Conservation (phyloP, 2,113 vertebrate genomes). For the Takifugu bimaculatus region DNA sequence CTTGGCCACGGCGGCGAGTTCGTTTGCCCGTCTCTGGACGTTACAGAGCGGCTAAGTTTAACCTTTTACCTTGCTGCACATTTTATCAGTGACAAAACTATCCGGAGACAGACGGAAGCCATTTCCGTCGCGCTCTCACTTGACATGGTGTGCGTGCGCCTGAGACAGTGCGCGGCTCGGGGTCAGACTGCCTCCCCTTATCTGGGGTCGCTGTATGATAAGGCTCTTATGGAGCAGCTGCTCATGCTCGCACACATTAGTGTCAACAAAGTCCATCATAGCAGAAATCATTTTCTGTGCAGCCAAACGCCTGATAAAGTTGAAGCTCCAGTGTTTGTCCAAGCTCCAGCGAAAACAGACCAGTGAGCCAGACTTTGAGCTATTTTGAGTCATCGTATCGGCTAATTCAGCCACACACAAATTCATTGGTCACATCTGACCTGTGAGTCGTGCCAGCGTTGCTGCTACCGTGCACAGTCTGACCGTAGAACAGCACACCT, state of each 20-base stretch:
- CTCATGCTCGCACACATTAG: constrained; percentile 8
- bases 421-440: neutral
- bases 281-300: neutral
- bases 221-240: constrained; percentile 28
- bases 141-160: constrained; percentile 38
- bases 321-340: neutral
- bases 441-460: neutral
- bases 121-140: constrained; percentile 46
- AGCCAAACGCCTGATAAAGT: neutral
- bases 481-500: too few species aligned
- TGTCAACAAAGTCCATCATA: constrained; percentile 1
- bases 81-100: constrained; percentile 53
- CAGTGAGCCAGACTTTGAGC: neutral
- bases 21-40: constrained; percentile 15
- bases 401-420: too few species aligned
- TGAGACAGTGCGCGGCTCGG: constrained; percentile 30
- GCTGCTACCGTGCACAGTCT: neutral
- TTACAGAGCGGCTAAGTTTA: constrained; percentile 24
- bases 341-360: neutral
- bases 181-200: constrained; percentile 55
- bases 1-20: constrained; percentile 5
- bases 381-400: neutral
- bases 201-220: constrained; percentile 52
- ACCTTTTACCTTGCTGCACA: constrained; percentile 48
- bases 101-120: constrained; percentile 56